Base-by-base conservation (phyloP, 2,888 invertebrate species). In the Sycophila texana region DNA sequence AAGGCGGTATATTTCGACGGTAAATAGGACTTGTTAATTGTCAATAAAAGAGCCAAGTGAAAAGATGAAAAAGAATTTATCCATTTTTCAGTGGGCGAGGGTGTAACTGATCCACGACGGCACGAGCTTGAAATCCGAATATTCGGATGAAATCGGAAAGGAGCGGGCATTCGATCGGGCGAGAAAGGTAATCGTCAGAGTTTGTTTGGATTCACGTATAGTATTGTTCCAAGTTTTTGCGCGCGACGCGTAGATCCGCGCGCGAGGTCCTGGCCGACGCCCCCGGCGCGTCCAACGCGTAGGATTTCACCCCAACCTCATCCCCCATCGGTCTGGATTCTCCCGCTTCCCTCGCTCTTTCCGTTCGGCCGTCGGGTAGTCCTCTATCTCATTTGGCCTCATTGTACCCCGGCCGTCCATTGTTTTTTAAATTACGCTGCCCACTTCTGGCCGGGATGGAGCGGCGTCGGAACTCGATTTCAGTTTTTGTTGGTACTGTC, bases 341-440 rank as follows among this genome's bases (percentile, higher is more conserved):
- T 55, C 65, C 47, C 55, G 18, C 30, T 16, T 26, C 61, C 4
- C 72, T 49, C 67, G 0, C 70, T 71, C 70, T 63, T 14, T 16
- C 26, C 39, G n/a, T 49, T 12, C 63, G 18, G n/a, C 61, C n/a
- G 16, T 5, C 49, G 13, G 57, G 30, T 67, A n/a, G 39, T 87
- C 87, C 88, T 88, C 89, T 87, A 88, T 90, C 89, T 89, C 89
- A 89, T 90, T 89, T 89, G 86, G 88, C 88, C 89, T 89, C 89
- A 89, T 90, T 89, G 89, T 89, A 85, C 87, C 87, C 86, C 85
- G 86, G 85, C 10, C 86, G 83, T 86, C 88, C 87, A 89, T 89
- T 89, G 89, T 90, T 89, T 90, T 89, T 89, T 88, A 88, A 90
- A 89, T 89, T 89, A 89, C 89, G 87, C 86, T 86, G 86, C 87